phyloP scores from a whole-genome alignment of 2,888 invertebrate genomes.

The Criorhina ranunculi region DNA sequence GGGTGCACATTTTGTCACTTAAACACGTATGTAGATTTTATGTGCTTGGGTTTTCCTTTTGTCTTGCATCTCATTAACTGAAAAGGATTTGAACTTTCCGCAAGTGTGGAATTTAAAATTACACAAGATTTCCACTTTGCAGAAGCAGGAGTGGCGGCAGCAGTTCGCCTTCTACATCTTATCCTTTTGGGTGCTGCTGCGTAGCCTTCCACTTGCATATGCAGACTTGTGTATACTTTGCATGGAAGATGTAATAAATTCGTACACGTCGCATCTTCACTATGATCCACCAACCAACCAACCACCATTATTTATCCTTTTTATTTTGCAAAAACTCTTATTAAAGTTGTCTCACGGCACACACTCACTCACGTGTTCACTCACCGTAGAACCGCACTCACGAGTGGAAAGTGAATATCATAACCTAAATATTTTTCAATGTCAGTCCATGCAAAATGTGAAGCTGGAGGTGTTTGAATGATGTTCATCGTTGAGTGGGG shows the following conservation, averaged over 20 bases:
- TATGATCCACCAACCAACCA: neutral
- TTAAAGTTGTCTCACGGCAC: constrained; percentile 61
- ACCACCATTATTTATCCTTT: neutral
- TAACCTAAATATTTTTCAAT: constrained; percentile 76
- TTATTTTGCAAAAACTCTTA: constrained; percentile 27
- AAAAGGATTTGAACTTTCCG: constrained; percentile 74
- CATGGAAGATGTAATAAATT: constrained; percentile 54
- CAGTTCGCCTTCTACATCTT: constrained; percentile 35
- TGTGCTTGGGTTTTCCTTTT: constrained; percentile 68
- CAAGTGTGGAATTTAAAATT: constrained; percentile 74
- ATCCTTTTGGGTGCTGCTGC: constrained; percentile 26
- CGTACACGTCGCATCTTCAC: constrained; percentile 26
- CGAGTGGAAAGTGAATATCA: constrained; percentile 68
- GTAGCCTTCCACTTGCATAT: constrained; percentile 45
- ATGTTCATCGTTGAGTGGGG: constrained; percentile 21
- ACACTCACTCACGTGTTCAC: constrained; percentile 12
- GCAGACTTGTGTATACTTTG: constrained; percentile 40
- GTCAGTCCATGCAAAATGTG: constrained; percentile 49
- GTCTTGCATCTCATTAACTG: constrained; percentile 76
- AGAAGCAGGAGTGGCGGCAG: constrained; percentile 36
- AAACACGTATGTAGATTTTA: constrained; percentile 77
- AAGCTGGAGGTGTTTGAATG: constrained; percentile 31
- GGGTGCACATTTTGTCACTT: constrained; percentile 76
- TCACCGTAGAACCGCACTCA: constrained; percentile 20
- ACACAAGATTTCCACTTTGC: constrained; percentile 69